These are phyloP conservation scores for Psephotus haematonotus DNA, from an alignment of 2,113 vertebrate genomes.

Conservation along the genomic window DNA sequence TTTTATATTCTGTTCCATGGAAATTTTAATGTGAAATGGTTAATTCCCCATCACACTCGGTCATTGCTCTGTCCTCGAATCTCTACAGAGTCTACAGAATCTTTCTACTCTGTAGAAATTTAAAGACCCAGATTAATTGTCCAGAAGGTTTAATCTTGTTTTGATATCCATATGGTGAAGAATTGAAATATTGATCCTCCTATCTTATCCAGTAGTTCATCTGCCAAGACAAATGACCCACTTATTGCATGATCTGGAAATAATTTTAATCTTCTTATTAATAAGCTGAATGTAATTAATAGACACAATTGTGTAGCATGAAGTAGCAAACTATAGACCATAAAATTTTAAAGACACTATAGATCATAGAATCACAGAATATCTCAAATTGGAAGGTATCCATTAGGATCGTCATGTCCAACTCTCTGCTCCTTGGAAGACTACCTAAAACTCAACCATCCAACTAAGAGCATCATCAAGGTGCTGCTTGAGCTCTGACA, in stretches of 20 bases:
- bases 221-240: neutral
- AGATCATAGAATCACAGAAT: neutral
- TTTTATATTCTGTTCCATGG: neutral
- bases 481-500: neutral
- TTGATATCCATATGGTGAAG: neutral
- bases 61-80: neutral
- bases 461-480: fast-evolving
- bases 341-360: constrained; percentile 5
- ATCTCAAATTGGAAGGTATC: neutral
- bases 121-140: neutral
- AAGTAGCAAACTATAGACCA: neutral
- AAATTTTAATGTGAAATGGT: neutral
- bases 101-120: neutral
- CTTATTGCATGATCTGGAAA: neutral
- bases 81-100: neutral
- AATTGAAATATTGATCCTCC: neutral
- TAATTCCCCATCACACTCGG: neutral
- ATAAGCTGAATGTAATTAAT: neutral
- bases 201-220: neutral
- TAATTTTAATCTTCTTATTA: constrained; percentile 7
- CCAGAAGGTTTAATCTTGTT: neutral
- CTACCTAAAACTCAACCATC: neutral
- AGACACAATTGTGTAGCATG: neutral
- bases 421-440: neutral
- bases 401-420: neutral